A percentile compares a stretch with the other conserved stretches of the same genome.
These are phyloP conservation scores for Salticus scenicus DNA, from an alignment of 2,888 invertebrate species.

Conservation along the genomic window DNA sequence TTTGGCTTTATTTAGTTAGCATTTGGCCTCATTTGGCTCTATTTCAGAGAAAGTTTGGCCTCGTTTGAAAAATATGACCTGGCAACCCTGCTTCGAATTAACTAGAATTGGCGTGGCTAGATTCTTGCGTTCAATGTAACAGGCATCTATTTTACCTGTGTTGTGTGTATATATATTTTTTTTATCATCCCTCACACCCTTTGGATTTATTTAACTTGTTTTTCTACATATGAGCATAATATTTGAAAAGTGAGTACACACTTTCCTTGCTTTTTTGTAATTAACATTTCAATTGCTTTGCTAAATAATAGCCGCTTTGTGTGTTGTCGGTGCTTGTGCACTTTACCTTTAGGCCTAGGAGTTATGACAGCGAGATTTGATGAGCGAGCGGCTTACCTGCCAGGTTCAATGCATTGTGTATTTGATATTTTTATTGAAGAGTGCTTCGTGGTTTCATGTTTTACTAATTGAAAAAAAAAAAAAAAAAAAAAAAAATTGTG, in stretches of 20 bases:
- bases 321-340: neutral
- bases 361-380: slow-evolving; percentile 25
- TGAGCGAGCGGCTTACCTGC: neutral
- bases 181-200: no score
- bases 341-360: slow-evolving; percentile 44
- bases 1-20: no score
- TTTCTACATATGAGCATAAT: slow-evolving; percentile 26
- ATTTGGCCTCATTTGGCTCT: no score
- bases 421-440: no score
- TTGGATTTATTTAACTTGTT: slow-evolving; percentile 15
- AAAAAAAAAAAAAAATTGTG: no score
- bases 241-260: slow-evolving; percentile 24
- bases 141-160: slow-evolving; percentile 15
- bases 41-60: no score
- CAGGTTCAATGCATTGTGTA: no score
- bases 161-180: slow-evolving; percentile 25
- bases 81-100: no score
- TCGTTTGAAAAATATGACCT: no score
- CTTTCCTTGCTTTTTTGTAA: neutral
- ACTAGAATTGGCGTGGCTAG: slow-evolving; percentile 57
- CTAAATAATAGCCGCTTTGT: no score
- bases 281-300: slow-evolving; percentile 7
- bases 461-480: no score
- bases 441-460: no score
- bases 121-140: slow-evolving; percentile 20